phyloP scores from a whole-genome alignment of 2,888 invertebrate species.

The Drosophila colorata region DNA sequence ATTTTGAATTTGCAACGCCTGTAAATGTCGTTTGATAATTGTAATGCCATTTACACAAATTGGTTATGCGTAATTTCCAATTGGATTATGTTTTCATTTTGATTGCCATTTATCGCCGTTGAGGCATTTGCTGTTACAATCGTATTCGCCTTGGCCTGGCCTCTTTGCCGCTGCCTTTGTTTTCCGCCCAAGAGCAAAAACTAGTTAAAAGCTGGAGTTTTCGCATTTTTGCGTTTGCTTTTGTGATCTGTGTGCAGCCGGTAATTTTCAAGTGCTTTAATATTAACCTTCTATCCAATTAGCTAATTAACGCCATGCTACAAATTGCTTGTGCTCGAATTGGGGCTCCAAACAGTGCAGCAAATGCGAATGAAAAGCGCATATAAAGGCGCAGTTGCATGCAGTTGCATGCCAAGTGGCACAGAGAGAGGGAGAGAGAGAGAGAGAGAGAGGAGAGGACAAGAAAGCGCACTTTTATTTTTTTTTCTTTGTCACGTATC shows the following conservation, averaged over 20 bases:
- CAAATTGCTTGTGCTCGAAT: constrained; percentile 7
- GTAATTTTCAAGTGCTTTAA: neutral
- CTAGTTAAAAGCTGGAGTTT: neutral
- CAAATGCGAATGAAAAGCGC: constrained; percentile 18
- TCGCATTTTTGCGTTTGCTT: neutral
- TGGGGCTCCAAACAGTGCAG: constrained; percentile 6
- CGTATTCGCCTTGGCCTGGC: constrained; percentile 7
- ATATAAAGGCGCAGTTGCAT: constrained; percentile 9
- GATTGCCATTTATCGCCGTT: constrained; percentile 12
- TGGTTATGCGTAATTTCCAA: constrained; percentile 54
- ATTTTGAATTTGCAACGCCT: constrained; percentile 17
- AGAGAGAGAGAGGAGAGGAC: too few species aligned
- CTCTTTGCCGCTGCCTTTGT: neutral
- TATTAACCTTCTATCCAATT: constrained; percentile 22
- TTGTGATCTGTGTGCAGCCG: neutral
- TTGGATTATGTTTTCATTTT: constrained; percentile 35
- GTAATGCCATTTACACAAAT: constrained; percentile 48
- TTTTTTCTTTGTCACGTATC: too few species aligned
- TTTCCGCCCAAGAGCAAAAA: constrained; percentile 1
- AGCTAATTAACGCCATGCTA: constrained; percentile 26
- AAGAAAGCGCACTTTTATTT: too few species aligned
- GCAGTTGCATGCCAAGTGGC: too few species aligned
- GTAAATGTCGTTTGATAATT: constrained; percentile 43
- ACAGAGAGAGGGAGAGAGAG: neutral
- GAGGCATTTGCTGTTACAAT: neutral